Conservation (phyloP, 2,113 vertebrate species). For the Callithrix jacchus region DNA sequence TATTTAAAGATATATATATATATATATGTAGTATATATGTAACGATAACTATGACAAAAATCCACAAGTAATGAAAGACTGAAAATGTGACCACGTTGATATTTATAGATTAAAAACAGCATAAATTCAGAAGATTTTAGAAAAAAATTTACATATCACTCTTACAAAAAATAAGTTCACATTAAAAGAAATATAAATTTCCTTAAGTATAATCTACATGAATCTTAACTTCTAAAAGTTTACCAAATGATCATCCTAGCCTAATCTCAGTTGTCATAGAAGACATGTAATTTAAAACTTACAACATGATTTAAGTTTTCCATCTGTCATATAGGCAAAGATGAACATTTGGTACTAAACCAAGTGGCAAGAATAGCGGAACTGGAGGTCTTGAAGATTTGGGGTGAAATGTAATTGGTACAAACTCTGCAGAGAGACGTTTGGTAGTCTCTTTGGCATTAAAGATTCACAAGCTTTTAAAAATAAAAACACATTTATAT, state of each 20-base stretch:
- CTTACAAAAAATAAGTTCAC: not conserved
- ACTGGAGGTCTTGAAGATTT: not conserved
- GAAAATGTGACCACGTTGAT: not conserved
- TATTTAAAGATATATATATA: not conserved
- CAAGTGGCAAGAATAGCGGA: not conserved
- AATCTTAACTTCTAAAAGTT: not conserved
- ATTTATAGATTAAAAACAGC: not conserved
- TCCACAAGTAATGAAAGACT: not conserved
- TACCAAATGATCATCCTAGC: not conserved
- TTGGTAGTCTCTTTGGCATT: not conserved
- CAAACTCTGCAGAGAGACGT: not conserved
- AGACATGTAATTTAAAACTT: not conserved
- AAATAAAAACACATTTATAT: not conserved
- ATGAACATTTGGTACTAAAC: not conserved
- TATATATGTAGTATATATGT: not conserved
- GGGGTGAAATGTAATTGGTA: not conserved
- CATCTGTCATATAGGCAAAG: not conserved
- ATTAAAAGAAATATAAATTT: not conserved
- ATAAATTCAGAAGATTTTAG: not conserved
- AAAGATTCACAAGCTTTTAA: not conserved
- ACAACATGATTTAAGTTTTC: not conserved
- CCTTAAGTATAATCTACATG: not conserved
- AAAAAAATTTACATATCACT: not conserved
- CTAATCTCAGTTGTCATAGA: not conserved
- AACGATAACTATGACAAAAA: not conserved